Percentiles rank a stretch among this genome's conserved stretches.
Evolutionary conservation across 92 coral and sea anemone species (phyloP).

Genomic region (Galaxea fascicularis): DNA sequence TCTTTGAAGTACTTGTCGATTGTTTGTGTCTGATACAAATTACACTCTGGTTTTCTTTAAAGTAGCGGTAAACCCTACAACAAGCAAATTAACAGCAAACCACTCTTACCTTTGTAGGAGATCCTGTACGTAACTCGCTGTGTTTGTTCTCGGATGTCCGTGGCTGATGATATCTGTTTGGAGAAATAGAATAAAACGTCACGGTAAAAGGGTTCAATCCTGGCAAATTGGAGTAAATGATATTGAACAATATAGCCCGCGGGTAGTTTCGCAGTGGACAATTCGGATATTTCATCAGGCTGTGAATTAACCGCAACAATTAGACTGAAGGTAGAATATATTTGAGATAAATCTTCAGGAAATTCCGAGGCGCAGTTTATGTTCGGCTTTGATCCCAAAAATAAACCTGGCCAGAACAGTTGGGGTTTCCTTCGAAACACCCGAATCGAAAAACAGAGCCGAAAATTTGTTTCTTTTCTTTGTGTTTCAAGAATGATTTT

Average conservation of each 20-base stretch:
- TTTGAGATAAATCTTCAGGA: background rate
- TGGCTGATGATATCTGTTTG: conserved; percentile 21
- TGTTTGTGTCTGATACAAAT: conserved; percentile 1
- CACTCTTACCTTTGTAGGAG: conserved; percentile 13
- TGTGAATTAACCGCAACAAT: conserved; percentile 14
- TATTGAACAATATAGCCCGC: conserved; percentile 32
- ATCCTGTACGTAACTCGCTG: background rate
- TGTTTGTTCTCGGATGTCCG: conserved; percentile 31
- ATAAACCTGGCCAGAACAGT: background rate
- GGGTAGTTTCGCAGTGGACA: background rate
- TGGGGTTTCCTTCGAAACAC: background rate
- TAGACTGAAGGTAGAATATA: background rate
- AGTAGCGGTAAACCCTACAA: background rate
- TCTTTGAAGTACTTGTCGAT: background rate
- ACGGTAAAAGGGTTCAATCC: conserved; percentile 14
- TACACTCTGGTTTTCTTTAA: no score
- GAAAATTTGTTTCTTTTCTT: no score
- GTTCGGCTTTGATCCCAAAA: background rate
- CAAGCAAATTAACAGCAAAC: background rate
- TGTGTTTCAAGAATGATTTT: background rate
- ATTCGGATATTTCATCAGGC: background rate
- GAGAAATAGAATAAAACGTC: conserved; percentile 10
- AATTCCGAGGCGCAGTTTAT: conserved; percentile 3
- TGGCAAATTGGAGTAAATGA: conserved; percentile 18
- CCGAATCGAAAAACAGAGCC: background rate